Conservation (phyloP, 1,140 invertebrate species). For the Coptotermes formosanus region DNA sequence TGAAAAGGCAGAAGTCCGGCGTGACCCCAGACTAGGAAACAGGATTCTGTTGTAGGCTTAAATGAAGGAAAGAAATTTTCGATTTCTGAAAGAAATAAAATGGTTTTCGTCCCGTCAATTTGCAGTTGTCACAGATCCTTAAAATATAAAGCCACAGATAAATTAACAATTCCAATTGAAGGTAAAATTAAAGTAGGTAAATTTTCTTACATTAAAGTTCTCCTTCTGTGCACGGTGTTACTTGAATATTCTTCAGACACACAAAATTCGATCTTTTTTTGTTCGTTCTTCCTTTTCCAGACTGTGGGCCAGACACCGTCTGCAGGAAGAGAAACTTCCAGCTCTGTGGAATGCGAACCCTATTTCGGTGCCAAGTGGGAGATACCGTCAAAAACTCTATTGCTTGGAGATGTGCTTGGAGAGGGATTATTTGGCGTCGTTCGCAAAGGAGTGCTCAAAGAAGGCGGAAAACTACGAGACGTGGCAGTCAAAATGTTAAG, state of each 20-base stretch:
- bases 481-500: conserved; percentile 84
- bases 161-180: too few species aligned
- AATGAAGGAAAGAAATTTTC: too few species aligned
- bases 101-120: too few species aligned
- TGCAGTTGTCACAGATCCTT: too few species aligned
- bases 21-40: too few species aligned
- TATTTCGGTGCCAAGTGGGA: conserved; percentile 69
- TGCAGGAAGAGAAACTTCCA: background rate
- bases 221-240: background rate
- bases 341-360: background rate
- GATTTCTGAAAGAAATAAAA: too few species aligned
- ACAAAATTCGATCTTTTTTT: background rate
- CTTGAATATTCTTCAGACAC: too few species aligned
- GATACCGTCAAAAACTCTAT: conserved; percentile 59
- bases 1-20: too few species aligned
- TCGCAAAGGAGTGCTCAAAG: conserved; percentile 56
- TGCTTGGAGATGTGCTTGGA: conserved; percentile 68
- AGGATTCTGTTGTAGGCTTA: too few species aligned
- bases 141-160: too few species aligned
- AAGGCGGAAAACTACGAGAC: conserved; percentile 41
- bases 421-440: conserved; percentile 83
- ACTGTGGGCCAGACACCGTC: background rate
- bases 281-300: background rate
- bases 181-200: too few species aligned
- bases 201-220: too few species aligned